A percentile compares a stretch with the other conserved stretches of the same genome.
Conservation (phyloP, 2,888 invertebrate species). For the Luperina testacea region DNA sequence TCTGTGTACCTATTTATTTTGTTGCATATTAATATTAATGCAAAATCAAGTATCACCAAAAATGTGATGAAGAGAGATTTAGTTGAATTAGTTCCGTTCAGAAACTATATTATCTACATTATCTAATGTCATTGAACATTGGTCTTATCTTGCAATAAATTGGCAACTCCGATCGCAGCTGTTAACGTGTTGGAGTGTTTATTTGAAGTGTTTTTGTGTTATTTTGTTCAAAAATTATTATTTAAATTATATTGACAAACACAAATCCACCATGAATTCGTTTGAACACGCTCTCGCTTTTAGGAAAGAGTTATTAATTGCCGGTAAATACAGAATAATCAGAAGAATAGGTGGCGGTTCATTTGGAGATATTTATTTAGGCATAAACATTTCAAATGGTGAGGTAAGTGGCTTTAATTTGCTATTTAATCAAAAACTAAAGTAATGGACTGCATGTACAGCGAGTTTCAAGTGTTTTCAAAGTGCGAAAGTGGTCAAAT, state of each 20-base stretch:
- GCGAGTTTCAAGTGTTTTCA: slow-evolving; percentile 27
- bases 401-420: slow-evolving; percentile 90
- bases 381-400: slow-evolving; percentile 96
- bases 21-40: not conserved
- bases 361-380: slow-evolving; percentile 99
- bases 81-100: slow-evolving; percentile 24
- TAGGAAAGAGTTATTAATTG: slow-evolving; percentile 67
- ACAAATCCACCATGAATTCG: slow-evolving; percentile 60
- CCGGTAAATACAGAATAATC: slow-evolving; percentile 95
- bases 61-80: not conserved
- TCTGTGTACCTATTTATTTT: not conserved
- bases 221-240: slow-evolving; percentile 59
- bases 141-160: slow-evolving; percentile 17
- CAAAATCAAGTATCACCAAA: not conserved
- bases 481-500: slow-evolving; percentile 34
- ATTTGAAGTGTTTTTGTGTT: slow-evolving; percentile 63
- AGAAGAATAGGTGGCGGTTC: slow-evolving; percentile 99
- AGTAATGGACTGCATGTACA: slow-evolving; percentile 5
- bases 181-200: slow-evolving; percentile 67
- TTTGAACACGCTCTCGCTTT: slow-evolving; percentile 67
- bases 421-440: slow-evolving; percentile 21
- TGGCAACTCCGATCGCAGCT: slow-evolving; percentile 64
- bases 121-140: slow-evolving; percentile 32
- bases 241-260: slow-evolving; percentile 46
- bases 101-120: slow-evolving; percentile 38